phyloP scores from a whole-genome alignment of 2,113 vertebrate species.

The Apeltes quadracus region DNA sequence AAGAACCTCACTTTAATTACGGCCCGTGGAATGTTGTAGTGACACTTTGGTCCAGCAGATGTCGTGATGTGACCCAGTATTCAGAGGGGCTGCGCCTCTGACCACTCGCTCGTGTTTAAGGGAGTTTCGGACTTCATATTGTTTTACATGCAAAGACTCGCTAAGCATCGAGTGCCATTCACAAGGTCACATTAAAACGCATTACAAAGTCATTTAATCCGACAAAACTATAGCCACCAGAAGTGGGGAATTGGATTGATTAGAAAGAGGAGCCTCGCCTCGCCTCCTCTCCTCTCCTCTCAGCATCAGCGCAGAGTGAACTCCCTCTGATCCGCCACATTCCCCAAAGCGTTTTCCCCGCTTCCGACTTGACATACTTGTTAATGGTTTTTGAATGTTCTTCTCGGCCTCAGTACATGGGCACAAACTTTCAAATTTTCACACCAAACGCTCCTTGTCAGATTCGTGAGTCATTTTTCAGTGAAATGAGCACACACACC shows the following conservation, averaged over 20 bases:
- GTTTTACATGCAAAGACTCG: conserved; percentile 19
- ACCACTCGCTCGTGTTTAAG: background rate
- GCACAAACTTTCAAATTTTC: conserved; percentile 26
- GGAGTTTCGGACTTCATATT: conserved; percentile 9
- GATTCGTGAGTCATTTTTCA: conserved; percentile 15
- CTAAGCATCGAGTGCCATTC: background rate
- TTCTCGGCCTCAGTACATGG: conserved; percentile 23
- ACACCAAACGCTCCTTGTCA: conserved; percentile 31
- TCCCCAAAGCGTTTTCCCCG: conserved; percentile 39
- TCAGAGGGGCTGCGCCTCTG: conserved; percentile 3
- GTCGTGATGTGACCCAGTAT: conserved; percentile 54
- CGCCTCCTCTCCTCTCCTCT: background rate
- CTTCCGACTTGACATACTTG: conserved; percentile 32
- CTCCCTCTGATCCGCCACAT: conserved; percentile 31
- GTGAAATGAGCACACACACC: conserved; percentile 5
- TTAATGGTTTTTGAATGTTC: conserved; percentile 57
- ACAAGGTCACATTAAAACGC: conserved; percentile 10
- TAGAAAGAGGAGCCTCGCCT: background rate
- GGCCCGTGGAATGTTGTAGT: conserved; percentile 33
- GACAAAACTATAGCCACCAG: background rate
- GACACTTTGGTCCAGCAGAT: conserved; percentile 57
- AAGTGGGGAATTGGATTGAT: background rate
- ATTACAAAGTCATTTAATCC: conserved; percentile 7
- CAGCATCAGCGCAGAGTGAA: conserved; percentile 73
- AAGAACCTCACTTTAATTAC: conserved; percentile 1